phyloP scores from a whole-genome alignment of 2,797 vertebrate genomes.

The Muraenolepis orangiensis region DNA sequence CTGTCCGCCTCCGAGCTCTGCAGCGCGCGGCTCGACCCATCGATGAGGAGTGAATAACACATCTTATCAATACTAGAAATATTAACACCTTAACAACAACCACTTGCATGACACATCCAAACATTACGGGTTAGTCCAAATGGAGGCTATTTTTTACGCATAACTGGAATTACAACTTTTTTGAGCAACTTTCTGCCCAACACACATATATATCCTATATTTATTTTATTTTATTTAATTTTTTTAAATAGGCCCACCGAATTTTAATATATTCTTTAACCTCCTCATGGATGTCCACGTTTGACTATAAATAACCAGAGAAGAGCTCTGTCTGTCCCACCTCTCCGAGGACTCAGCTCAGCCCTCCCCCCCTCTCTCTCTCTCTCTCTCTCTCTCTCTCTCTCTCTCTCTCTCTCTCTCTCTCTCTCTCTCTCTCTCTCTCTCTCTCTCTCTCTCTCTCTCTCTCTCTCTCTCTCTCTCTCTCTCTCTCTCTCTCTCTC shows the following conservation, averaged over 20 bases:
- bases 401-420: no score
- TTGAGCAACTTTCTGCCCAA: not conserved
- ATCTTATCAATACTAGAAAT: not conserved
- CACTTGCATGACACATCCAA: not conserved
- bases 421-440: no score
- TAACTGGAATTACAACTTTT: not conserved
- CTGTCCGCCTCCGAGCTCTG: conserved; percentile 8
- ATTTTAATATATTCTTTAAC: not conserved
- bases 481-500: no score
- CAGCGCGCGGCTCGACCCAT: not conserved
- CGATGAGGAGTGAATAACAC: not conserved
- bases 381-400: no score
- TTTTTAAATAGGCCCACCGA: not conserved
- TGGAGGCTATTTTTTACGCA: not conserved
- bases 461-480: no score
- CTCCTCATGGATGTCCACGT: conserved; percentile 22
- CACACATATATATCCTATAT: no score
- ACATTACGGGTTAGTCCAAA: not conserved
- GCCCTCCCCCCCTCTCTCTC: no score
- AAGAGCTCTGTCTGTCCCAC: not conserved
- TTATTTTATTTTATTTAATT: no score
- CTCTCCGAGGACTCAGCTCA: not conserved
- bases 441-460: no score
- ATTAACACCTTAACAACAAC: not conserved
- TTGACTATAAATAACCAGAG: conserved; percentile 58